Evolutionary conservation across 2,797 vertebrate species (phyloP).

Genomic region (Gallinago nigripennis): DNA sequence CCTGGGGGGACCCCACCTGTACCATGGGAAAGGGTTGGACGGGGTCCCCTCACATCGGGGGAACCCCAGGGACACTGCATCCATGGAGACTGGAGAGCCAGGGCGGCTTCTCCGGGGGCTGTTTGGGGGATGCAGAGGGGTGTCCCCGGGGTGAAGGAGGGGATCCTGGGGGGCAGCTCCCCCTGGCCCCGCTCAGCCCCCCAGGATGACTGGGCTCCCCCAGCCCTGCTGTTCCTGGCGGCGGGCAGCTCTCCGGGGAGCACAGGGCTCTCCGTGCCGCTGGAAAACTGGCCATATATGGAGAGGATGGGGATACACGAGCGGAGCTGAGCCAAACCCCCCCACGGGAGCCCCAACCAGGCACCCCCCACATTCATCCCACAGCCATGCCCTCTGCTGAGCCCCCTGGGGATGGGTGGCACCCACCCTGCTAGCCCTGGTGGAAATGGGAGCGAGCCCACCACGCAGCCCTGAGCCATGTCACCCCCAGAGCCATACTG

Average conservation of each 20-base stretch:
- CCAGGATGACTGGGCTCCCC: rapidly evolving
- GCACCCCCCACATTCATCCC: not conserved
- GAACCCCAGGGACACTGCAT: rapidly evolving
- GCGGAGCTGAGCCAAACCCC: not conserved
- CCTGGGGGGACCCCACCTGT: not conserved
- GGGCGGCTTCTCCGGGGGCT: rapidly evolving
- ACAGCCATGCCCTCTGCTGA: rapidly evolving
- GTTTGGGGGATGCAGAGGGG: not conserved
- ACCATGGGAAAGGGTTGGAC: rapidly evolving
- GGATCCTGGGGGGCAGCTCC: not conserved
- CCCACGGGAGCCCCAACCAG: not conserved
- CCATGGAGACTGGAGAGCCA: not conserved
- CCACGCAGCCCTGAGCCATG: not conserved
- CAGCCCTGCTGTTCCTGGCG: not conserved
- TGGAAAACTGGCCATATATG: constrained; percentile 51
- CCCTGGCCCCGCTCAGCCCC: not conserved
- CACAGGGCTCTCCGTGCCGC: not conserved
- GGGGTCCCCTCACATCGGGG: rapidly evolving
- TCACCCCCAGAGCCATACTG: not conserved
- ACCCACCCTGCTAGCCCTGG: rapidly evolving
- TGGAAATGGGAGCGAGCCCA: rapidly evolving
- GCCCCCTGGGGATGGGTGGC: rapidly evolving
- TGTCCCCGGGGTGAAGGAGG: not conserved
- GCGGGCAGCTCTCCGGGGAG: not conserved
- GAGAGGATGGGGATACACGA: not conserved